Evolutionary conservation across 2,113 vertebrate species (phyloP).

Genomic region (Grallaria varia): DNA sequence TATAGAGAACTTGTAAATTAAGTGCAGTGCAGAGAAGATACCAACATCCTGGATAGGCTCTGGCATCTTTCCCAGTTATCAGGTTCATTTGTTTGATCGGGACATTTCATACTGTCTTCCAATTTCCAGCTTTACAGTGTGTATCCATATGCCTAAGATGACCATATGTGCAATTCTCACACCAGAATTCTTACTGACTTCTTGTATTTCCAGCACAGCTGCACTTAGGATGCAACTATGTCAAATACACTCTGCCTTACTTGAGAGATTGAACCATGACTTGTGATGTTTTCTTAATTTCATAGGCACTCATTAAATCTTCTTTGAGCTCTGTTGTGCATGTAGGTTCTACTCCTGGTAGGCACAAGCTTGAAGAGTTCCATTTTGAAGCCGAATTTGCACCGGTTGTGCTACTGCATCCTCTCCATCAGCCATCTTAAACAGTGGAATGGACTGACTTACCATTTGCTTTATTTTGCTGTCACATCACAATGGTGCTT

Average conservation of each 20-base stretch:
- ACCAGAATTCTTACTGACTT: constrained; percentile 28
- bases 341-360: background rate
- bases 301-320: background rate
- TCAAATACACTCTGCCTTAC: background rate
- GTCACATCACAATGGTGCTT: background rate
- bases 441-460: background rate
- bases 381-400: background rate
- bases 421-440: background rate
- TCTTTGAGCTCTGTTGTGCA: background rate
- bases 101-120: constrained; percentile 3
- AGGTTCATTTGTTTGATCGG: constrained; percentile 17
- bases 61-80: constrained; percentile 38
- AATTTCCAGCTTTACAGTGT: background rate
- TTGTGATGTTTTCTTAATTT: background rate
- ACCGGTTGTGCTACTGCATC: background rate
- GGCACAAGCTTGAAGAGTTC: background rate
- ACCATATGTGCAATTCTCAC: constrained; percentile 38
- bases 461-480: background rate
- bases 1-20: background rate
- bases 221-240: background rate
- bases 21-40: background rate
- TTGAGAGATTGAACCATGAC: background rate
- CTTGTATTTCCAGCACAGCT: background rate
- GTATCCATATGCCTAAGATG: background rate
- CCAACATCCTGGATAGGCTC: constrained; percentile 21